Percentiles rank a stretch among this genome's conserved stretches.
Conservation (phyloP, 2,888 invertebrate species). For the Keiferia lycopersicella region DNA sequence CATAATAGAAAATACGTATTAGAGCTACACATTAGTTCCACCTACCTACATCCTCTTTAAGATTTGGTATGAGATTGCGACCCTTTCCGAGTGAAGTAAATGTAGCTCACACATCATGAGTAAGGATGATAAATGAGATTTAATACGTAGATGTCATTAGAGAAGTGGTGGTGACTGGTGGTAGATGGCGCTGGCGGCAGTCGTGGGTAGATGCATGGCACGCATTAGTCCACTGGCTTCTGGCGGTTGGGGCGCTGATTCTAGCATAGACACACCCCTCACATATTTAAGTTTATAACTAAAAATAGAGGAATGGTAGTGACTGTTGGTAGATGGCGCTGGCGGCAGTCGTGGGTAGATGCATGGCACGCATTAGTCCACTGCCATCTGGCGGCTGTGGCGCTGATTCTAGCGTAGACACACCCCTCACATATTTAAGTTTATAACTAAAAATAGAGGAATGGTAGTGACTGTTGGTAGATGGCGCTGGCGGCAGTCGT, state of each 20-base stretch:
- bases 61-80: not conserved
- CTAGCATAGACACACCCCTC: too few relatives aligned
- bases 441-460: too few relatives aligned
- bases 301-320: slow-evolving; percentile 24
- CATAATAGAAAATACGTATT: too few relatives aligned
- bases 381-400: too few relatives aligned
- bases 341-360: not conserved
- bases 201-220: slow-evolving; percentile 24
- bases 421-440: too few relatives aligned
- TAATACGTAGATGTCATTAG: slow-evolving; percentile 31
- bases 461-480: slow-evolving; percentile 7
- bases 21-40: too few relatives aligned
- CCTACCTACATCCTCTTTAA: too few relatives aligned
- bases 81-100: slow-evolving; percentile 3
- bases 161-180: slow-evolving; percentile 6
- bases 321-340: slow-evolving; percentile 1
- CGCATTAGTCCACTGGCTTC: slow-evolving; percentile 49
- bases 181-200: slow-evolving; percentile 3
- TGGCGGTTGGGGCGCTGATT: too few relatives aligned
- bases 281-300: too few relatives aligned
- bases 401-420: too few relatives aligned
- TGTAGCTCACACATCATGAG: slow-evolving; percentile 14
- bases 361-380: slow-evolving; percentile 51
- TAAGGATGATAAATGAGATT: slow-evolving; percentile 29
- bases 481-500: not conserved